Percentiles rank a stretch among this genome's conserved stretches.
Evolutionary conservation across 2,888 invertebrate genomes (phyloP).

Genomic region (Drosophila tripunctata): DNA sequence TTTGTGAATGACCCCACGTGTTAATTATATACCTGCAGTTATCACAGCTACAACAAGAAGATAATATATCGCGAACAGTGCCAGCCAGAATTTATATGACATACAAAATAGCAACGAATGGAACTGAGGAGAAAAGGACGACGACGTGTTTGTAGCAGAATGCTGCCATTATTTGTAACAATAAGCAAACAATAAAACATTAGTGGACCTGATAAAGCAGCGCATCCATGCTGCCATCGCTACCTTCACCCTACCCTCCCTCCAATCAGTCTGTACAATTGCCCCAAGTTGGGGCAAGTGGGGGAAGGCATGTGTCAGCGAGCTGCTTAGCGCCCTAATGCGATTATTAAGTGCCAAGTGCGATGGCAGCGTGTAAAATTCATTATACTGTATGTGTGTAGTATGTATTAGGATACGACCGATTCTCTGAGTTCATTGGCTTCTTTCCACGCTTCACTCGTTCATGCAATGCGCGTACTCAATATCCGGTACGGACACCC

Average conservation of each 20-base stretch:
- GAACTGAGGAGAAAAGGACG: too few species aligned
- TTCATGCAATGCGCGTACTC: slow-evolving; percentile 78
- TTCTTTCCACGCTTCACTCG: slow-evolving; percentile 37
- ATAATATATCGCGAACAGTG: slow-evolving; percentile 13
- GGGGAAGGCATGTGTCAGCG: slow-evolving; percentile 69
- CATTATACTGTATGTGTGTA: slow-evolving; percentile 53
- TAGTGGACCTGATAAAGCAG: slow-evolving; percentile 57
- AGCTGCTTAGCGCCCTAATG: slow-evolving; percentile 76
- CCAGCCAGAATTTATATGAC: slow-evolving; percentile 20
- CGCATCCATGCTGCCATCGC: slow-evolving; percentile 1
- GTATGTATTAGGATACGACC: slow-evolving; percentile 31
- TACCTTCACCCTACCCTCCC: too few species aligned
- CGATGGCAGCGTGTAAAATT: slow-evolving; percentile 72
- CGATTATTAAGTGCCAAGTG: slow-evolving; percentile 77
- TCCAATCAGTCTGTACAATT: neutral
- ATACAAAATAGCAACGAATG: slow-evolving; percentile 6
- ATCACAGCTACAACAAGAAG: slow-evolving; percentile 20
- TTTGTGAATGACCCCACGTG: slow-evolving; percentile 16
- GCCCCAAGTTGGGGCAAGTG: slow-evolving; percentile 40
- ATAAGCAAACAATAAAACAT: slow-evolving; percentile 77
- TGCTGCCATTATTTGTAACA: slow-evolving; percentile 62
- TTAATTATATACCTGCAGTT: slow-evolving; percentile 61
- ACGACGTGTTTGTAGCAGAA: too few species aligned
- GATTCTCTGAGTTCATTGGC: slow-evolving; percentile 56
- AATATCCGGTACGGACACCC: slow-evolving; percentile 59